Evolutionary conservation across 2,113 vertebrate genomes (phyloP).

Genomic region (Falcunculus frontatus): DNA sequence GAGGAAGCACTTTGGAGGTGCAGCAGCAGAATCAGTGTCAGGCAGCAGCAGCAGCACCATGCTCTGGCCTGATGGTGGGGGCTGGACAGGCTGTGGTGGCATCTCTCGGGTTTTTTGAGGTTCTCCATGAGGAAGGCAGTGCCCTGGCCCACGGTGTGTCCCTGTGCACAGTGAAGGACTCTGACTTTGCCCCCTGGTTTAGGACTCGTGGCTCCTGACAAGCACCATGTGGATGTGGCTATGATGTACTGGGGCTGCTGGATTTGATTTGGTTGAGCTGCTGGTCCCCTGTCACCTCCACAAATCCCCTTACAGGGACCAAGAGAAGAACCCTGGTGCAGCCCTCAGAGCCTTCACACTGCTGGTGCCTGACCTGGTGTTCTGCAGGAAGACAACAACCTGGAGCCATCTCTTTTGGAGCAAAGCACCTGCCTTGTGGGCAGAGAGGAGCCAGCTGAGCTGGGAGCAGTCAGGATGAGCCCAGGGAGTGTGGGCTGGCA

Average conservation of each 20-base stretch:
- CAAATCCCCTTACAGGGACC: rapidly evolving
- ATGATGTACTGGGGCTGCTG: neutral
- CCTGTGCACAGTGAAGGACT: neutral
- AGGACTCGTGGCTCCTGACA: neutral
- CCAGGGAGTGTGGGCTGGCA: neutral
- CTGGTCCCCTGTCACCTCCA: neutral
- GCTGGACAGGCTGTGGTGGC: neutral
- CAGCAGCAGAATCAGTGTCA: rapidly evolving
- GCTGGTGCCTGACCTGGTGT: neutral
- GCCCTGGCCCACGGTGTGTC: neutral
- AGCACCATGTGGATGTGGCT: rapidly evolving
- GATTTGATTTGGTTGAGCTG: neutral
- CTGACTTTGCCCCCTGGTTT: too few relatives aligned
- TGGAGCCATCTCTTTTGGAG: neutral
- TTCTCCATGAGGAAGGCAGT: neutral
- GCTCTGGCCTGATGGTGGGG: neutral
- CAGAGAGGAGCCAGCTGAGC: neutral
- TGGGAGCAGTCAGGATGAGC: neutral
- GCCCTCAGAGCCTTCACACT: neutral
- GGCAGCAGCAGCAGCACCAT: neutral
- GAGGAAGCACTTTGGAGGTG: neutral
- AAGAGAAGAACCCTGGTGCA: neutral
- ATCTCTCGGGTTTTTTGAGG: neutral
- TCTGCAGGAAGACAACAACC: neutral
- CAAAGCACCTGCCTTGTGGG: neutral